Evolutionary conservation across 1,140 invertebrate genomes (phyloP), one percentile per base, ranked within the genome.

Genomic region (Heliconius hermathena): DNA sequence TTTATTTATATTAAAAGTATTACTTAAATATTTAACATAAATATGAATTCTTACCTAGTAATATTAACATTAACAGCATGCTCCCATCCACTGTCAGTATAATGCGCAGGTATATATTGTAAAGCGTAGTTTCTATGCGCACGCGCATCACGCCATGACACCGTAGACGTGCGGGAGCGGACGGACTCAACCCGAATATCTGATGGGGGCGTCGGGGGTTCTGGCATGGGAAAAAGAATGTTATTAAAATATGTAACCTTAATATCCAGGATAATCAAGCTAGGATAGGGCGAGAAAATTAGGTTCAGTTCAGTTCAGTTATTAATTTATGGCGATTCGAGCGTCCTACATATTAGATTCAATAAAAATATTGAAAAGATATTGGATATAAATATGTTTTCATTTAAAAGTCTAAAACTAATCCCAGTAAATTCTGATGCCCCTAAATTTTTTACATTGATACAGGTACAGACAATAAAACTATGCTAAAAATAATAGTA

Each of bases 191-290:
- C 80, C 2, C 90, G 87, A 1, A 94, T 38, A 26, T 95, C 94
- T 2, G 89, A 87, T 0, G 94, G 94, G 2, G 93, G 90, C 0
- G 88, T 91, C 0, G 94, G 94, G 0, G 94, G 94, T 78, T 95
- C 94, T 95, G 85, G 3, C 79, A 72, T 26, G 22, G 57, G 33
- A 46, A n/a, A 11, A 70, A 66, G 1, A 5, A 29, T 29, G 2
- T 29, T 6, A 66, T 46, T 46, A 46, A 46, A 46, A 46, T 46
- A 46, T 46, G 41, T 46, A 46, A 46, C 13, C 41, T 33, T 46
- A 46, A 46, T 16, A 16, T 46, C 41, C 13, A 46, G 41, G 3
- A 46, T 46, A 16, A 16, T 41, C 8, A 46, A 46, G 11, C 41
- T 11, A 46, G 11, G 41, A 46, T 13, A 46, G 41, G 11, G 41